These are phyloP conservation scores for Seladonia tumulorum DNA, from an alignment of 2,888 invertebrate species.

Conservation along the genomic window DNA sequence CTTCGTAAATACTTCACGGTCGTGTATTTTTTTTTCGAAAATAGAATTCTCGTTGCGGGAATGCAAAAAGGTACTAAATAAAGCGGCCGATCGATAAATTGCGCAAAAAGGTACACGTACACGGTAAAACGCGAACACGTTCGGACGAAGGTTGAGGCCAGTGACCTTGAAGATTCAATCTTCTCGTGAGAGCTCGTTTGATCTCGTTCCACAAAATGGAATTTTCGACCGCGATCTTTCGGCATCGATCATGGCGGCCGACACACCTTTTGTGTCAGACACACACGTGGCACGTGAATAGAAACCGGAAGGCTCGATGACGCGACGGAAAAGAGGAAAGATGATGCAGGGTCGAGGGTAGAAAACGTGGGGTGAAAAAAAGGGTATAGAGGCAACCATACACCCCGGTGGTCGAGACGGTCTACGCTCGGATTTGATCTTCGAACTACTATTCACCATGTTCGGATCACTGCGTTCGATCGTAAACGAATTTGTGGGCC, in stretches of 20 bases:
- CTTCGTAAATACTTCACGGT: constrained; percentile 8
- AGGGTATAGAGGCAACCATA: constrained; percentile 15
- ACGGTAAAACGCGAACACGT: not conserved
- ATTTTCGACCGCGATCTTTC: not conserved
- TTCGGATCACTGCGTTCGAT: constrained; percentile 22
- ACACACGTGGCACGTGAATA: constrained; percentile 21
- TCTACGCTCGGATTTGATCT: constrained; percentile 38
- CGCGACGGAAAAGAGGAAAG: constrained; percentile 5
- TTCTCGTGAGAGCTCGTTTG: not conserved
- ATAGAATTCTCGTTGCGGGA: not conserved
- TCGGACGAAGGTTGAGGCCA: not conserved
- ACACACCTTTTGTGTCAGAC: not conserved
- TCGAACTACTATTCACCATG: constrained; percentile 31
- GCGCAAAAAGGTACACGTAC: not conserved
- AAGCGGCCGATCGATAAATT: not conserved
- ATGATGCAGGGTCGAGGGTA: not conserved
- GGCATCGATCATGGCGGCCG: not conserved
- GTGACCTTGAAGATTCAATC: constrained; percentile 12
- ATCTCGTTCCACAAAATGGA: not conserved
- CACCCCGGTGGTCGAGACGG: constrained; percentile 8
- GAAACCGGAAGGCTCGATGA: not conserved
- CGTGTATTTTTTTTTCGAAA: not conserved
- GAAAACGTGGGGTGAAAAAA: not conserved
- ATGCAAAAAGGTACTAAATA: not conserved
- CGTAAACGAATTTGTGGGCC: constrained; percentile 28